Base-by-base conservation (phyloP, 2,888 invertebrate genomes). In the Drosophila vallismaia region DNA sequence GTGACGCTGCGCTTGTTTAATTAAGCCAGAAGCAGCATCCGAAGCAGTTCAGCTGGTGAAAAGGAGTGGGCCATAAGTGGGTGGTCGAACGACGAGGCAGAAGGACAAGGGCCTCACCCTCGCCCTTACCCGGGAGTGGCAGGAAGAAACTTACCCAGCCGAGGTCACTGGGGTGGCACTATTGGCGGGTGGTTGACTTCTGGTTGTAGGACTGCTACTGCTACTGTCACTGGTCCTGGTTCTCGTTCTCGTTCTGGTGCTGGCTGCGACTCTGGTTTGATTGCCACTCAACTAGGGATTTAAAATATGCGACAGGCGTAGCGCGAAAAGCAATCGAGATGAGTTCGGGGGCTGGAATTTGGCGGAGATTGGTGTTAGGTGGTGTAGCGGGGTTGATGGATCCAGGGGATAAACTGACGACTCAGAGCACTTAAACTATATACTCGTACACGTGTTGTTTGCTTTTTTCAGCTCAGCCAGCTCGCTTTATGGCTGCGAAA, bases 241-340 rank as follows among this genome's bases (percentile, higher is more conserved):
- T 4, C n/a, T 36, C n/a, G 36, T 24, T 12, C 26, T 29, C 9
- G 42, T 14, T 36, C 33, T 58, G 64, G 52, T 31, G 42, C 46
- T 36, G 67, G 38, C 14, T 45, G 38, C 38, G 48, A 48, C 36
- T 49, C 50, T 59, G 70, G 63, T 71, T 84, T 82, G 82, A 82
- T 82, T 82, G 82, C 81, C 86, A 82, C 85, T 84, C 82, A 82
- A 81, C 85, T 84, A 70, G 82, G 82, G 86, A 82, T 84, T 82
- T 82, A 81, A 82, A 82, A 84, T 86, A 82, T 82, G 86, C 82
- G 82, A 76, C 86, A 71, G 82, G 81, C 85, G 86, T 82, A 81
- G 84, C 70, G 73, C 42, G 45, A 64, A 75, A 77, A 78, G 84
- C 80, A 84, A 81, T 86, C 85, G 74, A 81, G 59, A 60, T 83